Base-by-base conservation (phyloP, 2,797 vertebrate genomes). In the Ispidina lecontei region DNA sequence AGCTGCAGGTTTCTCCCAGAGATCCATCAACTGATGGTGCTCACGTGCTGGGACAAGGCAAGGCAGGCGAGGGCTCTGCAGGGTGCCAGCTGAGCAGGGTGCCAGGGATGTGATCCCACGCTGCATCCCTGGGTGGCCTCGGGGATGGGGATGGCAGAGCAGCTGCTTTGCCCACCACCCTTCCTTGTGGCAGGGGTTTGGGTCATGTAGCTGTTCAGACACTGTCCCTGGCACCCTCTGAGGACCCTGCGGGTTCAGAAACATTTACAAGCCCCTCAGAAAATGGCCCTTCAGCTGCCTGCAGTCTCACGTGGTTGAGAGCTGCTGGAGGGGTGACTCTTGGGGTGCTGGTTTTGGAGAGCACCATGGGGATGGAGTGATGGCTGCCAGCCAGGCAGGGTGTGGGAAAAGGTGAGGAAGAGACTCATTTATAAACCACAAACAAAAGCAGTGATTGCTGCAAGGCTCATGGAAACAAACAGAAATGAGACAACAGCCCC, bases 1-100 rank as follows among this genome's bases (percentile, higher is more conserved):
- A 96, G 93, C 91, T 85, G 80, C 84, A 70, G 75, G 77, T 91
- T 95, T 96, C 65, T 95, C 81, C 69, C 18, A 10, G 69, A 93
- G 79, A 96, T 83, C 93, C 63, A 75, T 97, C 37, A 37, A 37
- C 5, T 37, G 37, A 37, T 37, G 37, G 37, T 37, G 12, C 37
- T 37, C 37, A 37, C 12, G 28, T 13, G 63, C 77, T 17, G 58
- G 87, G 77, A 69, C 76, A 73, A n/a, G 33, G 84, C 90, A 37
- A 37, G 37, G 37, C 37, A 37, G 14, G 49, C 6, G 29, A 28
- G 51, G 83, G 64, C 86, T 78, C 9, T n/a, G 35, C 4, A 3
- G 82, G 70, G 49, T 43, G 68, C 17, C 76, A 18, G 10, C 5
- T 2, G 28, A 71, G 43, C 5, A 5, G 29, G 44, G 29, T 26